phyloP scores from a whole-genome alignment of 2,113 vertebrate species.

The Malurus cyaneus region DNA sequence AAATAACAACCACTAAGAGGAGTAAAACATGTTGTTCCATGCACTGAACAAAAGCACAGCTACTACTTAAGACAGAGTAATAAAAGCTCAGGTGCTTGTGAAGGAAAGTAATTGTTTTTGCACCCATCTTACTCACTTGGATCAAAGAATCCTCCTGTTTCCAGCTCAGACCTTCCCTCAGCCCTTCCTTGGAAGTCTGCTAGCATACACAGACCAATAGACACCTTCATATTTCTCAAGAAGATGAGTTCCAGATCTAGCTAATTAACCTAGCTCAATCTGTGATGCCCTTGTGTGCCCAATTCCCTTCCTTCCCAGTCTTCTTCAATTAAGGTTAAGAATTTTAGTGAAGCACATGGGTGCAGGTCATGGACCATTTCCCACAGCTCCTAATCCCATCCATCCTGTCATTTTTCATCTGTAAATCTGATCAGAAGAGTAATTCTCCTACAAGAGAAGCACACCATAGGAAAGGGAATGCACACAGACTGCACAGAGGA shows the following conservation, averaged over 20 bases:
- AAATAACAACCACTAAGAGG: neutral
- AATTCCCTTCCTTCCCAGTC: neutral
- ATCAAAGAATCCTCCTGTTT: neutral
- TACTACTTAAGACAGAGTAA: neutral
- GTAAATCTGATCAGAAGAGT: neutral
- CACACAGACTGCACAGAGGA: neutral
- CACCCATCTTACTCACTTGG: neutral
- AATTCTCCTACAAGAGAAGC: neutral
- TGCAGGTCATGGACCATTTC: neutral
- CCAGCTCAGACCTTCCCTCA: neutral
- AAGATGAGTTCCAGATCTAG: neutral
- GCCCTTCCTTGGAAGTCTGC: neutral
- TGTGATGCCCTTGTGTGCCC: rapidly evolving
- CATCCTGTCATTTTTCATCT: neutral
- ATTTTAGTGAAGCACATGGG: rapidly evolving
- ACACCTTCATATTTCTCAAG: neutral
- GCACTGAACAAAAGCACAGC: neutral
- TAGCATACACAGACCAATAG: neutral
- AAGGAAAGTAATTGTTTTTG: neutral
- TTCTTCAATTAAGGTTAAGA: neutral
- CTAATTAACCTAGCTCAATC: neutral
- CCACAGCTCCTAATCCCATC: neutral
- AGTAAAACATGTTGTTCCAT: neutral
- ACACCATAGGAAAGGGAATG: neutral
- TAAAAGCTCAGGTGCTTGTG: neutral